A percentile compares a stretch with the other conserved stretches of the same genome.
phyloP scores from a whole-genome alignment of 2,888 invertebrate species.

The Chloromyia formosa region DNA sequence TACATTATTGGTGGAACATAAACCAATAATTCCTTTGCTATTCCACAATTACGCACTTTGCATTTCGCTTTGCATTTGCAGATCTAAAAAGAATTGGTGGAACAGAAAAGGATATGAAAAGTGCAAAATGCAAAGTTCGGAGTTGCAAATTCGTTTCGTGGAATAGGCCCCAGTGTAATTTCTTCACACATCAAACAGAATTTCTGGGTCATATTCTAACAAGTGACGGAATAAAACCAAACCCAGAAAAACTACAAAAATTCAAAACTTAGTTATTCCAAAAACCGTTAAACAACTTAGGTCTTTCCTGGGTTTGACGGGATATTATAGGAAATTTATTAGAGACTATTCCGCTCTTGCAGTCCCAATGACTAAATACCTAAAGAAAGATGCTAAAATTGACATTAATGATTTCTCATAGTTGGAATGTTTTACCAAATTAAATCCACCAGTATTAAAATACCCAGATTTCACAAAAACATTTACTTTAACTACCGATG shows the following conservation, averaged over 20 bases:
- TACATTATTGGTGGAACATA: conserved; percentile 50
- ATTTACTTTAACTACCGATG: conserved; percentile 55
- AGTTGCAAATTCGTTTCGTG: no score
- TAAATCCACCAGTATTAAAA: conserved; percentile 53
- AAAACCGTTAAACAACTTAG: conserved; percentile 37
- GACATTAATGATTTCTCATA: conserved; percentile 49
- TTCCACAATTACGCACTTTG: no score
- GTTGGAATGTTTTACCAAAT: conserved; percentile 9
- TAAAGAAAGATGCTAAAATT: conserved; percentile 34
- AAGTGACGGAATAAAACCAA: conserved; percentile 39
- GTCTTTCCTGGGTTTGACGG: conserved; percentile 34
- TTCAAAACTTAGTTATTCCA: conserved; percentile 33
- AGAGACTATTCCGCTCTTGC: conserved; percentile 25
- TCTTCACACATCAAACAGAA: conserved; percentile 30
- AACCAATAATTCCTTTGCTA: no score
- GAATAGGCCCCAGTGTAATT: no score
- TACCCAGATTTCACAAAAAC: conserved; percentile 56
- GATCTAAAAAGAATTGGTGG: conserved; percentile 51
- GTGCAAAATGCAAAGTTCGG: no score
- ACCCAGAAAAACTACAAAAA: conserved; percentile 26
- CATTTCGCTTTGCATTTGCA: no score
- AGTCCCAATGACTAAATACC: conserved; percentile 26
- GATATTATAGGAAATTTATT: conserved; percentile 40
- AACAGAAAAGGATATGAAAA: no score
- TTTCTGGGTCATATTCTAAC: conserved; percentile 40